Base-by-base conservation (phyloP, 1,140 invertebrate genomes). In the Papilio dardanus region DNA sequence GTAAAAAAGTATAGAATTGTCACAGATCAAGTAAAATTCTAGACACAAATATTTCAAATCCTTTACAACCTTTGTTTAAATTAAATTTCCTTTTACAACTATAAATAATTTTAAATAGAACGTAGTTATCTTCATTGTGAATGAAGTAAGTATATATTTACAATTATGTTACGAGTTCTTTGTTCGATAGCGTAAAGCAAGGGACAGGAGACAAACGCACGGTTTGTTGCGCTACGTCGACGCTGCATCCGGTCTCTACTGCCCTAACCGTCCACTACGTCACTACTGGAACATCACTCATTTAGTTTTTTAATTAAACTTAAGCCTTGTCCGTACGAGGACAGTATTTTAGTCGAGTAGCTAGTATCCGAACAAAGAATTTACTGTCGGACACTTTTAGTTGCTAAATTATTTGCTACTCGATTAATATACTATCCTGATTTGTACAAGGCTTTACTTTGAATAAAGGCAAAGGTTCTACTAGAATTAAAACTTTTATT, bases 201-300 rank as follows among this genome's bases (percentile, higher is more conserved):
- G 31, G 31, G 33, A 35, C 66, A 66, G 30, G 65, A 40, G 67
- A 69, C 67, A 40, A 69, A 40, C 35, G 35, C 21, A 76, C 62
- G 74, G 67, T 77, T 67, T 37, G 67, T 30, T 77, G 76, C 50
- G 8, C 73, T 42, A 37, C 7, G 67, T 62, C 67, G 73, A 74
- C 67, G 8, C 12, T 67, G 65, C 76, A 77, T 77, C 76, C 76
- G 76, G 76, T 33, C 66, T n/a, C 35, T 69, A 33, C 67, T 69
- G 67, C 31, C 67, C 8, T 69, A 69, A 69, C 67, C 67, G 67
- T 40, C 67, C 67, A 40, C 19, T 37, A 12, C 35, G 21, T 40
- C 2, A 35, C 62, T 35, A 19, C 65, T 67, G 30, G 1, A n/a
- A 35, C 16, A 5, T 35, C 16, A 67, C 54, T 12, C 28, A 62